Percentiles rank a stretch among this genome's conserved stretches.
Evolutionary conservation across 2,797 vertebrate species (phyloP).

Genomic region (Mionectes olivaceus): DNA sequence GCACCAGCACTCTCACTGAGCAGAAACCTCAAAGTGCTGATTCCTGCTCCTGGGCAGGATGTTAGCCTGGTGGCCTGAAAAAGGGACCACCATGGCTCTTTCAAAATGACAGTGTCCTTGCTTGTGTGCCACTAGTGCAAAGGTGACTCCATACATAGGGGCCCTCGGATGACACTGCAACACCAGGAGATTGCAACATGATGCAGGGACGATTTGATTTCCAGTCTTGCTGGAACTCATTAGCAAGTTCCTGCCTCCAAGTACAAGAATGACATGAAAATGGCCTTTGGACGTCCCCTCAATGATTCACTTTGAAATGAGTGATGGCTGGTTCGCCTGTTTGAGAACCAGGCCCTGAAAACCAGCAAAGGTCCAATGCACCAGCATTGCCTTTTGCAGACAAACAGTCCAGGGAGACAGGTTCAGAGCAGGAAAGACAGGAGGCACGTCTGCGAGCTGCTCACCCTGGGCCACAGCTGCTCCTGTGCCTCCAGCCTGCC

Average conservation of each 20-base stretch:
- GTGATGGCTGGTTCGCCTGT: background rate
- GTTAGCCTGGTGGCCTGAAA: background rate
- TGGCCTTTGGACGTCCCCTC: background rate
- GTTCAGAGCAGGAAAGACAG: background rate
- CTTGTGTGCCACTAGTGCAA: background rate
- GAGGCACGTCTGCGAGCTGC: fast-evolving
- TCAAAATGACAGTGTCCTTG: background rate
- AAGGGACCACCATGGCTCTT: background rate
- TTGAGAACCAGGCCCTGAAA: background rate
- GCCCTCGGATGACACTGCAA: background rate
- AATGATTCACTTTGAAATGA: background rate
- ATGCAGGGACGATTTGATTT: background rate
- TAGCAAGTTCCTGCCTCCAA: background rate
- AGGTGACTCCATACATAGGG: background rate
- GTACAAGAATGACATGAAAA: background rate
- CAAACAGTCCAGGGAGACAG: background rate
- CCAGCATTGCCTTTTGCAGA: background rate
- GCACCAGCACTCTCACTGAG: background rate
- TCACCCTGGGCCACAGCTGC: background rate
- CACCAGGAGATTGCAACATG: background rate
- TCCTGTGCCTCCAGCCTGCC: background rate
- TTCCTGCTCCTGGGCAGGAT: background rate
- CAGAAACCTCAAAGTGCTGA: background rate
- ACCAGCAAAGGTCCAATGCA: background rate
- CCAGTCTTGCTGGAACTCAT: slow-evolving; percentile 13